Base-by-base conservation (phyloP, 2,113 vertebrate species). In the Bubo bubo region DNA sequence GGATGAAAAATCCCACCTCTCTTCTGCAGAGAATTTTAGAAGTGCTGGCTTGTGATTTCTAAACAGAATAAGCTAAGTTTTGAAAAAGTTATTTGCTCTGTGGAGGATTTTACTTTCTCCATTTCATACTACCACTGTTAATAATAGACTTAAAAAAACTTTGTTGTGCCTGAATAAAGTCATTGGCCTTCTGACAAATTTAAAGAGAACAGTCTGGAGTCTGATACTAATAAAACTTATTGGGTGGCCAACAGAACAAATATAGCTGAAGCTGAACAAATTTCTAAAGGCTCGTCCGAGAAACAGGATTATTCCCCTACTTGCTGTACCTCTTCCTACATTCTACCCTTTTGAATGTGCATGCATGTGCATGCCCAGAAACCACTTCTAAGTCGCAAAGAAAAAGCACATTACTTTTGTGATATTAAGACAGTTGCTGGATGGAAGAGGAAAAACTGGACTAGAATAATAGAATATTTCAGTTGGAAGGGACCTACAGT, bases 141-240 rank as follows among this genome's bases (percentile, higher is more conserved):
- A 55, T 30, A 75, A 79, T 0, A 84, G 83, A 84, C 49, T 92
- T 88, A 6, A 71, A 84, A 84, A 87, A 35, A 79, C 41, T 84
- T 86, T 4, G 9, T 37, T 91, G 62, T 79, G 80, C 71, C 77
- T 85, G 83, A 95, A 70, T 79, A 75, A 95, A 95, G 66, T 58
- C 49, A 93, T 21, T 91, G 37, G 91, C 49, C 59, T 91, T 90
- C 50, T 82, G 23, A 93, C 87, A 95, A 91, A 86, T 87, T 72
- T 91, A 76, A 94, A 88, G 73, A 95, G 86, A 97, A 97, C 4
- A 95, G 84, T 64, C 84, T 96, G 45, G 53, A 90, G 73, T 86
- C 94, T 96, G 91, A 96, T 62, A 94, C 58, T 93, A 97, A 97
- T 95, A 96, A 96, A 96, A 94, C 91, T 90, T 94, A 86, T 28